These are phyloP conservation scores for Drosophila funebris DNA, from an alignment of 1,140 invertebrate species.

Conservation along the genomic window DNA sequence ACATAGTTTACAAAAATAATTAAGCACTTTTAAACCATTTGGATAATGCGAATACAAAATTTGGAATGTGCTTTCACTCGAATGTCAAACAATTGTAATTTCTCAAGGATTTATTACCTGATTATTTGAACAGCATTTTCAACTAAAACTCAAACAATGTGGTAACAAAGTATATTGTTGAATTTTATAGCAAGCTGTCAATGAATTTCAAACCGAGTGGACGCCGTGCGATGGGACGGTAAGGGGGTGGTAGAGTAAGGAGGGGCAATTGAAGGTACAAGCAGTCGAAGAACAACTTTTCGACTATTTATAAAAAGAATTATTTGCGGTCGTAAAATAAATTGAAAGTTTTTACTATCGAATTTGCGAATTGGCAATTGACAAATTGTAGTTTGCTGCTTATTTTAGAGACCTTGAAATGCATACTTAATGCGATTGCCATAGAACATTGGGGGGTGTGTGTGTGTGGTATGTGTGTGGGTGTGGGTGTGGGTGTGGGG, in stretches of 20 bases:
- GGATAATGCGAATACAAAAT: not conserved
- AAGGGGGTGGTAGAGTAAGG: not conserved
- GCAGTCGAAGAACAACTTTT: not conserved
- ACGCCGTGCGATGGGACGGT: too few relatives aligned
- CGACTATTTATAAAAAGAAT: constrained; percentile 12
- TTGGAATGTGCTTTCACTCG: not conserved
- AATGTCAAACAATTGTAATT: not conserved
- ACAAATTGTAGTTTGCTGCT: constrained; percentile 5
- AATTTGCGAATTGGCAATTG: constrained; percentile 5
- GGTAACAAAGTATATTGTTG: not conserved
- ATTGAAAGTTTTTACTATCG: constrained; percentile 6
- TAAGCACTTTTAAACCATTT: not conserved
- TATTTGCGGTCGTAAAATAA: constrained; percentile 12
- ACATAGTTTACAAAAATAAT: too few relatives aligned
- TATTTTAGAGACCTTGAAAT: not conserved
- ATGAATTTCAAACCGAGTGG: not conserved
- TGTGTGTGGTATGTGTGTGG: not conserved
- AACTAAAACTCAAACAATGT: constrained; percentile 10
- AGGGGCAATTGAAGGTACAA: not conserved
- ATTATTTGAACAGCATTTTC: constrained; percentile 2
- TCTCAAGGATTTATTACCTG: constrained; percentile 7
- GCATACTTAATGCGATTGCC: not conserved
- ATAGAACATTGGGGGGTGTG: not conserved
- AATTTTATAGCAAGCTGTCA: not conserved
- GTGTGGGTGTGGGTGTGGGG: not conserved